Evolutionary conservation across 2,113 vertebrate species (phyloP), one percentile per base, ranked within the genome.

Genomic region (Phalacrocorax aristotelis): DNA sequence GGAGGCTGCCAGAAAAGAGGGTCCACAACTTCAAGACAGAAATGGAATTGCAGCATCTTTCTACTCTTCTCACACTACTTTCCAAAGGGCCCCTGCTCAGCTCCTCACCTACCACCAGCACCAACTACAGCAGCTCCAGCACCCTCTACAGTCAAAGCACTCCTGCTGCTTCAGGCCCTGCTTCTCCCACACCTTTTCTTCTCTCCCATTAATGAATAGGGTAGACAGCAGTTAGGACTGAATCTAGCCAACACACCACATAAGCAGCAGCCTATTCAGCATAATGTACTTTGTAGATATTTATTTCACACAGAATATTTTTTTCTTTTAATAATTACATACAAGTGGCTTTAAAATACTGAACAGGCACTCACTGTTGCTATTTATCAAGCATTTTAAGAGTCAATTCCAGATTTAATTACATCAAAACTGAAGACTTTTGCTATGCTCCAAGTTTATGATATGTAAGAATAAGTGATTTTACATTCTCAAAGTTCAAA

Each of bases 251-350:
- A 79, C 14, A 69, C 5, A 74, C 6, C 14, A 27, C 32, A 29
- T 22, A 36, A 78, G 16, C 15, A 74, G 49, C 70, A 91, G 44
- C 30, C 29, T 30, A 21, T 13, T 69, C 78, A 85, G n/a, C 6
- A 55, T 9, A 15, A 79, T 1, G 2, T 38, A 54, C 30, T 46
- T 42, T 6, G 5, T 3, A 78, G n/a, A 13, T 55, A 25, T 0
- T 32, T 38, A 40, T 34, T 69, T 61, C 25, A n/a, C 29, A 78
- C 5, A 11, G 10, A 22, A 6, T 32, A 30, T 15, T 58, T 85
- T 85, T 57, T 61, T 76, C 30, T 49, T 75, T 71, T 38, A 11
- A 79, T 52, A 61, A 71, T 76, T 61, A 65, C 0, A 6, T 57
- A 75, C 17, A 38, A 79, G 15, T 27, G 10, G 23, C 4, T 83